Evolutionary conservation across 2,113 vertebrate genomes (phyloP).

Genomic region (Gobiocypris rarus): DNA sequence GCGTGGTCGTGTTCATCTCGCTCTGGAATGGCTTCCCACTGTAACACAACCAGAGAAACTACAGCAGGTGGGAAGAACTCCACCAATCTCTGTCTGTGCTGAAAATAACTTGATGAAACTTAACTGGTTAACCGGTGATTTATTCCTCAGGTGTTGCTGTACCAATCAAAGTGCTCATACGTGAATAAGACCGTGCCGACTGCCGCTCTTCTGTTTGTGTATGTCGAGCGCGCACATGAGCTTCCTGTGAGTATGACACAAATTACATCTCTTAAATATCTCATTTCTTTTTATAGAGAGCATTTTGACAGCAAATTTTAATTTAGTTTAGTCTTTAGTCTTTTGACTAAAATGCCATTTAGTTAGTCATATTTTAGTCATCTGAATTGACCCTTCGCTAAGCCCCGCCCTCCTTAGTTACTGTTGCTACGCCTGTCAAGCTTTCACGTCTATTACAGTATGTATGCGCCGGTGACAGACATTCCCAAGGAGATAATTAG

Average conservation of each 20-base stretch:
- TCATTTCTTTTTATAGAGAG: not conserved
- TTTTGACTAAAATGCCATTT: no score
- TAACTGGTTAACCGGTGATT: constrained; percentile 6
- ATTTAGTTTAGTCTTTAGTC: no score
- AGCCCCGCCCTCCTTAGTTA: no score
- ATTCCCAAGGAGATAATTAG: no score
- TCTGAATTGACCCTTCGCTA: no score
- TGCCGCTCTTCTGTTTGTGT: constrained; percentile 82
- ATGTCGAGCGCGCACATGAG: constrained; percentile 79
- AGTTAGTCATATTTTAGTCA: no score
- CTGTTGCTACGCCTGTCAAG: no score
- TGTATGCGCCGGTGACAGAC: no score
- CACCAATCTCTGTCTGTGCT: not conserved
- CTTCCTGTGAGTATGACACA: constrained; percentile 80
- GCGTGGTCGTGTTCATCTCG: constrained; percentile 84
- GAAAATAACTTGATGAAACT: not conserved
- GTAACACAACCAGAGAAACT: constrained; percentile 73
- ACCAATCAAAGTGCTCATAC: constrained; percentile 79
- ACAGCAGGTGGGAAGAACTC: constrained; percentile 77
- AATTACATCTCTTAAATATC: not conserved
- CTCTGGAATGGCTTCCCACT: constrained; percentile 82
- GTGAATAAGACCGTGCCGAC: constrained; percentile 83
- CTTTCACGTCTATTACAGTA: no score
- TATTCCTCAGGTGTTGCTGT: constrained; percentile 77
- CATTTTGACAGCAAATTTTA: no score